A percentile compares a stretch with the other conserved stretches of the same genome.
These are phyloP conservation scores for Galleria mellonella DNA, from an alignment of 1,140 invertebrate genomes.

Conservation along the genomic window DNA sequence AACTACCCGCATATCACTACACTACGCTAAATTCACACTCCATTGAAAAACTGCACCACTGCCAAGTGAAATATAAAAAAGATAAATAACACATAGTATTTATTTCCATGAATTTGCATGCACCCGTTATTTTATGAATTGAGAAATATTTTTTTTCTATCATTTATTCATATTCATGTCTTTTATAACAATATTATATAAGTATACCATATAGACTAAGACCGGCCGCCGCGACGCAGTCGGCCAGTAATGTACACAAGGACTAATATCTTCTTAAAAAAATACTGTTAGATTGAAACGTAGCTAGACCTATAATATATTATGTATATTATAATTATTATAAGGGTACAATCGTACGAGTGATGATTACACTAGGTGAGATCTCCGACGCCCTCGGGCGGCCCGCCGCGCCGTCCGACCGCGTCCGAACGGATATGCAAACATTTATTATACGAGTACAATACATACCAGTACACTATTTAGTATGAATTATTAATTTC, in stretches of 20 bases:
- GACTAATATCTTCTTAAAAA: constrained; percentile 74
- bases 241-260: constrained; percentile 65
- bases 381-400: constrained; percentile 62
- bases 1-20: constrained; percentile 33
- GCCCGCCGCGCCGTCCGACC: constrained; percentile 56
- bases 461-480: constrained; percentile 64
- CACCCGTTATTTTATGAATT: constrained; percentile 70
- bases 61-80: constrained; percentile 72
- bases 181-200: constrained; percentile 69
- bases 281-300: constrained; percentile 74
- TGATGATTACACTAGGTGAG: constrained; percentile 70
- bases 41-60: constrained; percentile 62
- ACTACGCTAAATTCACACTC: constrained; percentile 33
- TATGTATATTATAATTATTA: constrained; percentile 66
- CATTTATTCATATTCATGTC: constrained; percentile 66
- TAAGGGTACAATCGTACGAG: constrained; percentile 64
- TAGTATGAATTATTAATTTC: constrained; percentile 64
- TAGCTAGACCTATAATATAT: constrained; percentile 69
- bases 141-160: constrained; percentile 71
- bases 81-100: constrained; percentile 72
- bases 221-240: constrained; percentile 44
- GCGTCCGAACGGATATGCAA: constrained; percentile 68
- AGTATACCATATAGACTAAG: constrained; percentile 67
- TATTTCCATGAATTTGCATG: constrained; percentile 67
- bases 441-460: constrained; percentile 54